Conservation (phyloP, 2,888 invertebrate genomes). For the Aleiodes testaceus region DNA sequence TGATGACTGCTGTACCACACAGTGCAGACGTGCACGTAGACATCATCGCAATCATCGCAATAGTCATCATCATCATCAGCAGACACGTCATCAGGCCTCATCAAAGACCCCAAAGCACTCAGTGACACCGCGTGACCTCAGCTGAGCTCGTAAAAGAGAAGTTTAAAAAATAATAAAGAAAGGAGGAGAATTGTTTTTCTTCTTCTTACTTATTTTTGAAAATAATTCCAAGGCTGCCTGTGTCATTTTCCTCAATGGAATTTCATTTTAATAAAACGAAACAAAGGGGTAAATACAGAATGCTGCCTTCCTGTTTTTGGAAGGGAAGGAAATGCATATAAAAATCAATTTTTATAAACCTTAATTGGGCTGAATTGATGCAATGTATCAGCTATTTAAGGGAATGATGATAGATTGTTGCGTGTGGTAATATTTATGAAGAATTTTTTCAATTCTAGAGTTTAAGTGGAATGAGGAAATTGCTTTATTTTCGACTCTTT, state of each 20-base stretch:
- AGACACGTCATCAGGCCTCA: conserved; percentile 33
- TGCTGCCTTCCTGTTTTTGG: conserved; percentile 16
- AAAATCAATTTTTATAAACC: conserved; percentile 37
- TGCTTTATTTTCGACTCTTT: not conserved
- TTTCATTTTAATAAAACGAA: not conserved
- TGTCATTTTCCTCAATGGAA: conserved; percentile 22
- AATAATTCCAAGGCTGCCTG: conserved; percentile 18
- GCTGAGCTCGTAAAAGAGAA: conserved; percentile 55
- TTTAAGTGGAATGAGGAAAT: conserved; percentile 21
- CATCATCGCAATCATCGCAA: conserved; percentile 75
- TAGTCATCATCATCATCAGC: conserved; percentile 39
- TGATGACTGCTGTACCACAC: conserved; percentile 77
- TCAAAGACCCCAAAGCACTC: conserved; percentile 57
- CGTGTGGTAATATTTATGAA: conserved; percentile 28
- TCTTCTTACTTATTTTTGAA: conserved; percentile 9
- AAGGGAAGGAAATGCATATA: conserved; percentile 20
- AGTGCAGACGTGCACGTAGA: conserved; percentile 74
- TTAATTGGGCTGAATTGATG: conserved; percentile 25
- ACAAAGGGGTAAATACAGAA: conserved; percentile 5
- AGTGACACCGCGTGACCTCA: conserved; percentile 62
- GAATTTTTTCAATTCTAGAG: conserved; percentile 18
- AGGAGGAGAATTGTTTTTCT: conserved; percentile 21
- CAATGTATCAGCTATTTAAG: conserved; percentile 22
- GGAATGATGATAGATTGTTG: conserved; percentile 27
- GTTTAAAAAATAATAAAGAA: not conserved